Conservation (phyloP, 2,113 vertebrate genomes). For the Phalacrocorax brasilianus region DNA sequence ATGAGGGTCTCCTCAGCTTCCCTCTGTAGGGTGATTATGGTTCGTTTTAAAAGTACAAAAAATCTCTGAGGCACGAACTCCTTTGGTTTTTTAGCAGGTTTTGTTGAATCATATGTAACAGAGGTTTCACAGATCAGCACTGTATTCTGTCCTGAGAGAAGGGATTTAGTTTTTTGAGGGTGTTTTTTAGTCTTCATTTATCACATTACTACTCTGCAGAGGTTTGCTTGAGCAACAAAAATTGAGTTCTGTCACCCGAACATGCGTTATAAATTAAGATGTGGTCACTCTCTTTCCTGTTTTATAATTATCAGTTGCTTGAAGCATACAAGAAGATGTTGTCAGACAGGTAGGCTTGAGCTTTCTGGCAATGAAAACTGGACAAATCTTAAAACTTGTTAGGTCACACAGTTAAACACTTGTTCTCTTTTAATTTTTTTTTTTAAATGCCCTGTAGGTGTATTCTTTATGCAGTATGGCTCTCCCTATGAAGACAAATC, state of each 20-base stretch:
- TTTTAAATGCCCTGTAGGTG: neutral
- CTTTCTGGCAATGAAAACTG: neutral
- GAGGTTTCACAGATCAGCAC: neutral
- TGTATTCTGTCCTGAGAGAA: neutral
- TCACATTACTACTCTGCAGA: constrained; percentile 27
- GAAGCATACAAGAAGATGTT: neutral
- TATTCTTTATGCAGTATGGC: neutral
- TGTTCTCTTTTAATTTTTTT: neutral
- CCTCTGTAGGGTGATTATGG: neutral
- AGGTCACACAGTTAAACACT: neutral
- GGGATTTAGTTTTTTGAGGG: neutral
- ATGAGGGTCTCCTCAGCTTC: neutral
- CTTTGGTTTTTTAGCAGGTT: constrained; percentile 33
- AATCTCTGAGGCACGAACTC: neutral
- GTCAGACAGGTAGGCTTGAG: neutral
- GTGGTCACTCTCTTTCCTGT: neutral
- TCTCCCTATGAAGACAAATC: neutral
- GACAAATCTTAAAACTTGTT: neutral
- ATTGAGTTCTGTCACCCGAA: neutral
- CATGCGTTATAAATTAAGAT: constrained; percentile 14
- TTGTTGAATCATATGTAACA: constrained; percentile 36
- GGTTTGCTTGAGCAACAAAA: constrained; percentile 13
- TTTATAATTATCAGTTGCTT: constrained; percentile 11
- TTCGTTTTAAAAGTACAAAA: constrained; percentile 42
- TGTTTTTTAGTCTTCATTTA: neutral